These are phyloP conservation scores for Tenthredo livida DNA, from an alignment of 2,888 invertebrate species.

Conservation along the genomic window DNA sequence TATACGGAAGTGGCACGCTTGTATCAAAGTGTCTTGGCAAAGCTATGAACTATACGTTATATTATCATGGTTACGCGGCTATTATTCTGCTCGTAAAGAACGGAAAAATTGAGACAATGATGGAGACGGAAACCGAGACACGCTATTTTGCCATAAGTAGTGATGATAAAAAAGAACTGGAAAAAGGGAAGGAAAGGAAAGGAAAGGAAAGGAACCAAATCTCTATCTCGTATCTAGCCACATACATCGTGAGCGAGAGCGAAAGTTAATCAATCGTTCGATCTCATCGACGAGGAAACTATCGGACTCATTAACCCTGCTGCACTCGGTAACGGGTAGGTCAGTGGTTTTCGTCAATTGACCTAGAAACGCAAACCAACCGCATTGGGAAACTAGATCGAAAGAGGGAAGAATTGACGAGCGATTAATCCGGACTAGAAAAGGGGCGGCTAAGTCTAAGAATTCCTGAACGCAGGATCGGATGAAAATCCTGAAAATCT, in stretches of 20 bases:
- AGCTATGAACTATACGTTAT: constrained; percentile 73
- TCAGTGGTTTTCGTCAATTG: constrained; percentile 27
- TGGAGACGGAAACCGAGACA: constrained; percentile 59
- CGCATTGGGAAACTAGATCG: constrained; percentile 21
- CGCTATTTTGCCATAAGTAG: constrained; percentile 51
- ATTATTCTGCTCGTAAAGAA: constrained; percentile 26
- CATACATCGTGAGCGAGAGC: not conserved
- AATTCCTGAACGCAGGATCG: not conserved
- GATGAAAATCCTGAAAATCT: not conserved
- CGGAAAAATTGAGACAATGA: constrained; percentile 33
- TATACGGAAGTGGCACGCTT: constrained; percentile 39
- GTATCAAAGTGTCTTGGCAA: constrained; percentile 66
- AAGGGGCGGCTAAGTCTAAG: not conserved
- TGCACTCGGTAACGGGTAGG: constrained; percentile 11
- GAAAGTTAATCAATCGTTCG: not conserved
- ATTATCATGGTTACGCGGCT: constrained; percentile 61
- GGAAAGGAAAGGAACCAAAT: constrained; percentile 51
- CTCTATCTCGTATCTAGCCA: not conserved
- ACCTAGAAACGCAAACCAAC: not conserved
- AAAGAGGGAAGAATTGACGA: constrained; percentile 49
- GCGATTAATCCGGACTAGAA: constrained; percentile 28
- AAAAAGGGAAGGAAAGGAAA: constrained; percentile 50
- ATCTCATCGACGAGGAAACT: not conserved
- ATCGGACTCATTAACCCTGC: not conserved
- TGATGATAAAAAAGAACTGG: constrained; percentile 53